Evolutionary conservation across 1,140 invertebrate genomes (phyloP), one percentile per base, ranked within the genome.

Genomic region (Drosophila rhopaloa): DNA sequence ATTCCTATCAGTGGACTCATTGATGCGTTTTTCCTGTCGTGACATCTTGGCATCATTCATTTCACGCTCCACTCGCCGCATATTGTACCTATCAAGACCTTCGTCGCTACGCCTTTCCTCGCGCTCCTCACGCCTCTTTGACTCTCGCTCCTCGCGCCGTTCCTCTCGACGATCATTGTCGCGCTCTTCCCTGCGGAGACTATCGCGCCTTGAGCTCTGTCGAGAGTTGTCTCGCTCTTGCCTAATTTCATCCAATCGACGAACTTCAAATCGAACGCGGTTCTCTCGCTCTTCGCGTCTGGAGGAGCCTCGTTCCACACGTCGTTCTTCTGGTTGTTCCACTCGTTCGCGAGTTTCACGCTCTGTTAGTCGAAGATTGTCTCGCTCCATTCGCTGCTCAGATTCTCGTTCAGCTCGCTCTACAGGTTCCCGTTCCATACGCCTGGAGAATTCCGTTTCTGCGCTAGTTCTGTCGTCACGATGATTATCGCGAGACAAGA

Each of bases 321-420:
- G 72, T 11, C 43, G 56, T 10, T 61, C 50, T 55, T 48, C 37
- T 38, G 44, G 44, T n/a, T 48, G 57, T 10, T 40, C 46, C 11
- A 13, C 8, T n/a, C 29, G 60, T 5, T 27, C 48, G 0, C 29
- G 48, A 1, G 44, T 38, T 14, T n/a, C 27, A 7, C 48, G 29
- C 40, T 62, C 61, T 56, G 37, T 32, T 13, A 13, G 46, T 8
- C 51, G 72, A 5, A 38, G 14, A 27, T 38, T 57, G 0, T 59
- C 44, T 2, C 46, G 50, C 11, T 74, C 37, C n/a, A 32, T 29
- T 2, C n/a, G 24, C 3, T 19, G 48, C 11, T 54, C 71, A 9
- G 29, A 19, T 16, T 35, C 60, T 24, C 48, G 43, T 24, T 68
- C 41, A n/a, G 2, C 29, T 44, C 60, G 38, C 9, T 46, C 19